Conservation (phyloP, 2,797 vertebrate species). For the Graptemys geographica region DNA sequence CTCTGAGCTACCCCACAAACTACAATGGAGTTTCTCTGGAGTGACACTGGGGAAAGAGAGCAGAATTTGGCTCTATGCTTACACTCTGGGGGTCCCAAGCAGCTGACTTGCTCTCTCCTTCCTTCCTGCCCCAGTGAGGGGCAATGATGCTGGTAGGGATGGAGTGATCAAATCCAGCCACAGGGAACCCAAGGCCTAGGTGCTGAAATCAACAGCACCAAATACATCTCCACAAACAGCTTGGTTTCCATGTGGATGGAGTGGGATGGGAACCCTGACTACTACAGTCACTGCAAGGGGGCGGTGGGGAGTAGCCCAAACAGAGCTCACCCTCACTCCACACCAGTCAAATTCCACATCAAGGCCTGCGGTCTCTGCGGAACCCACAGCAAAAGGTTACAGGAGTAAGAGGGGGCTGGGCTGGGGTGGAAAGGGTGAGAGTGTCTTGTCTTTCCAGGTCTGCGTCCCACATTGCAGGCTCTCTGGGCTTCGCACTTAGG, state of each 20-base stretch:
- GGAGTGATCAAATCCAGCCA: background rate
- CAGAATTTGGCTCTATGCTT: background rate
- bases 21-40: background rate
- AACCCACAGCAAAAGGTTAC: background rate
- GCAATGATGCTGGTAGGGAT: background rate
- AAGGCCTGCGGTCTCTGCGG: too few species aligned
- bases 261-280: accelerated
- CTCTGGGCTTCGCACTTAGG: too few species aligned
- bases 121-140: background rate
- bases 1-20: background rate
- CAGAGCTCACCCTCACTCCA: too few species aligned
- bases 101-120: background rate
- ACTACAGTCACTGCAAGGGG: background rate
- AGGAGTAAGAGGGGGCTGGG: background rate
- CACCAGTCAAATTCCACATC: too few species aligned
- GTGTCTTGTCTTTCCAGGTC: too few species aligned
- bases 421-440: too few species aligned
- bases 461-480: too few species aligned
- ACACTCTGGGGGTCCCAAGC: background rate
- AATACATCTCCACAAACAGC: background rate
- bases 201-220: background rate
- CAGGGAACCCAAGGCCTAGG: background rate
- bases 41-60: background rate
- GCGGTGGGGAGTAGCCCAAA: too few species aligned
- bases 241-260: background rate